Base-by-base conservation (phyloP, 2,113 vertebrate genomes). In the Apeltes quadracus region DNA sequence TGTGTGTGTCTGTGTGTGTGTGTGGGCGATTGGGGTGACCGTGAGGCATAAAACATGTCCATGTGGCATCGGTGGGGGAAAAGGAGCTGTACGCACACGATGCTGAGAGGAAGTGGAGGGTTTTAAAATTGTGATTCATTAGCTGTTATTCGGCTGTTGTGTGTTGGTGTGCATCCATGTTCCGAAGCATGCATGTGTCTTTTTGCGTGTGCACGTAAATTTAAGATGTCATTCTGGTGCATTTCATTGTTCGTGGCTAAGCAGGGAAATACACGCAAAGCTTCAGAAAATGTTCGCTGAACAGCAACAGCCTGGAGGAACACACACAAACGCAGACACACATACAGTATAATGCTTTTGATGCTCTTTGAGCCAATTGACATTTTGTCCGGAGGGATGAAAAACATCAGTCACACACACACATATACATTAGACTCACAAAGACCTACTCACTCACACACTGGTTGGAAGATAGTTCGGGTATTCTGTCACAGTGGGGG, bases 21-120 rank as follows among this genome's bases (percentile, higher is more conserved):
- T n/a, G 72, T 57, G 44, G 18, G 38, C 3, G 50, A 38, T 62
- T 57, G 68, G 90, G 87, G 88, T 88, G 39, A 87, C 88, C 90
- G 88, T 66, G 78, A 72, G 84, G 74, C 87, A 91, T 92, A 91
- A 90, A 89, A 87, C 15, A 9, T 36, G 62, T 62, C 2, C 18
- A 79, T 82, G 71, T 79, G 73, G 32, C 56, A 74, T 48, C 1
- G 13, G n/a, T n/a, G n/a, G 51, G 44, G 61, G 29, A 56, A 66
- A 71, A 61, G 34, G 53, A 75, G 72, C 54, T 29, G 20, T 12
- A 25, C 65, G 59, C 69, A 59, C 61, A 75, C 3, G 58, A 78
- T 8, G 55, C 78, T 55, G 55, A 76, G 67, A 70, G 62, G 61
- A 69, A 62, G 34, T 34, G 70, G 32, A 39, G 18, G 73, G 71